Percentiles rank a stretch among this genome's conserved stretches.
Evolutionary conservation across 2,797 vertebrate species (phyloP).

Genomic region (Oryzias sinensis): DNA sequence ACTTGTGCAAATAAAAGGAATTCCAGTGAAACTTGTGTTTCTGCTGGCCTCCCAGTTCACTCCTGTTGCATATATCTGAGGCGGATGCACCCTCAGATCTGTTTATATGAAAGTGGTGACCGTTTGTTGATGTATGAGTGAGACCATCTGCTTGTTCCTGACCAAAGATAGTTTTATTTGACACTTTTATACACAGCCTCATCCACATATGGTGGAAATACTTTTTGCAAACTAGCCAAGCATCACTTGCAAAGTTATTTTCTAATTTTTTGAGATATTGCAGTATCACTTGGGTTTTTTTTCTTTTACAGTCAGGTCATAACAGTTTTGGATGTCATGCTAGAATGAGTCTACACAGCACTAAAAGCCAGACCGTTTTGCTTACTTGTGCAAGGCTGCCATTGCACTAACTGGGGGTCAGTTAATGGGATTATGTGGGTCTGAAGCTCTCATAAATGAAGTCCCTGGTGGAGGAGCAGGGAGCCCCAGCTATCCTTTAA

Average conservation of each 20-base stretch:
- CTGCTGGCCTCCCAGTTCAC: constrained; percentile 45
- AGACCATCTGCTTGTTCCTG: constrained; percentile 38
- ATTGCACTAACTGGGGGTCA: constrained; percentile 54
- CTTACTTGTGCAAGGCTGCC: constrained; percentile 52
- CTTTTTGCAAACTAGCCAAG: not conserved
- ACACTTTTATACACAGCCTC: constrained; percentile 18
- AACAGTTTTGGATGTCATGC: constrained; percentile 11
- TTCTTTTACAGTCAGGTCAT: not conserved
- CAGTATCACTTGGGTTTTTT: not conserved
- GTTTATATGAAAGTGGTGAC: constrained; percentile 49
- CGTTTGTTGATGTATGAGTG: constrained; percentile 41
- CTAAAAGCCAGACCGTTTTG: constrained; percentile 23
- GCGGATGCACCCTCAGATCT: constrained; percentile 32
- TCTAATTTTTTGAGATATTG: not conserved
- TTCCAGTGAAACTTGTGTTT: constrained; percentile 59
- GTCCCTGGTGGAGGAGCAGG: constrained; percentile 61
- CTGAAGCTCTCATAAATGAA: constrained; percentile 70
- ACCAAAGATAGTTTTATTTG: constrained; percentile 54
- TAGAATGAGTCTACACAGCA: constrained; percentile 36
- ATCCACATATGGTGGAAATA: constrained; percentile 1
- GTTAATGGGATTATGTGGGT: constrained; percentile 73
- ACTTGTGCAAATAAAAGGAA: constrained; percentile 62
- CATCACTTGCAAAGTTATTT: not conserved
- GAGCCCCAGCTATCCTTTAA: constrained; percentile 62
- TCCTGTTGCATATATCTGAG: constrained; percentile 65